These are phyloP conservation scores for Amblyteles armatorius DNA, from an alignment of 2,888 invertebrate species.

Conservation along the genomic window DNA sequence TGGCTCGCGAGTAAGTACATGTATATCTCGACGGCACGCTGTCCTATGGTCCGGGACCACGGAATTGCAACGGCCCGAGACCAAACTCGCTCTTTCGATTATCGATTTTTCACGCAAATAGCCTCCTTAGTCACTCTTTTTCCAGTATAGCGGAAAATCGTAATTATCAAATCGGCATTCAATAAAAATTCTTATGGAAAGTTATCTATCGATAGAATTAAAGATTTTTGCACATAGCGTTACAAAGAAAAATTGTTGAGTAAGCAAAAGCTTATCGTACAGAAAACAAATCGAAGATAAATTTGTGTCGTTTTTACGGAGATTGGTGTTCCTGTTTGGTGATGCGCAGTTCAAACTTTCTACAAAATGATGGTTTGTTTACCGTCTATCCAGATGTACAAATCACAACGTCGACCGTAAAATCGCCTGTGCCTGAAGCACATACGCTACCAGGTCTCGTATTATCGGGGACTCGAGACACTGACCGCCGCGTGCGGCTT, in stretches of 20 bases:
- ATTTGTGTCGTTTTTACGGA: too few species aligned
- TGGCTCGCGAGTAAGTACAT: slow-evolving; percentile 26
- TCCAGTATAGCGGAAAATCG: background rate
- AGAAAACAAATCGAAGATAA: background rate
- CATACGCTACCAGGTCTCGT: background rate
- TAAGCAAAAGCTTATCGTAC: background rate
- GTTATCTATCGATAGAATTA: too few species aligned
- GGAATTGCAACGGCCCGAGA: slow-evolving; percentile 3
- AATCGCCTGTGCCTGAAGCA: background rate
- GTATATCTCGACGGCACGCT: slow-evolving; percentile 8
- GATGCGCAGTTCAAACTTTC: background rate
- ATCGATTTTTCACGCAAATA: slow-evolving; percentile 5
- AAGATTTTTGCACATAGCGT: too few species aligned
- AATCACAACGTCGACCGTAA: background rate
- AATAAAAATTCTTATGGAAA: background rate
- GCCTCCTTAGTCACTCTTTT: background rate
- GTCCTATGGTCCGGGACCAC: background rate
- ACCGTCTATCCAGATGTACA: background rate
- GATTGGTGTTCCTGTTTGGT: background rate
- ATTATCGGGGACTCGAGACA: slow-evolving; percentile 58
- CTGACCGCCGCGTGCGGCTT: slow-evolving; percentile 62
- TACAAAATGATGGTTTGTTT: background rate
- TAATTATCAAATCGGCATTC: background rate
- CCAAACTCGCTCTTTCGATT: slow-evolving; percentile 2
- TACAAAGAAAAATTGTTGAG: background rate